phyloP scores from a whole-genome alignment of 2,888 invertebrate genomes.

The Rhagophthalmus giganteus region DNA sequence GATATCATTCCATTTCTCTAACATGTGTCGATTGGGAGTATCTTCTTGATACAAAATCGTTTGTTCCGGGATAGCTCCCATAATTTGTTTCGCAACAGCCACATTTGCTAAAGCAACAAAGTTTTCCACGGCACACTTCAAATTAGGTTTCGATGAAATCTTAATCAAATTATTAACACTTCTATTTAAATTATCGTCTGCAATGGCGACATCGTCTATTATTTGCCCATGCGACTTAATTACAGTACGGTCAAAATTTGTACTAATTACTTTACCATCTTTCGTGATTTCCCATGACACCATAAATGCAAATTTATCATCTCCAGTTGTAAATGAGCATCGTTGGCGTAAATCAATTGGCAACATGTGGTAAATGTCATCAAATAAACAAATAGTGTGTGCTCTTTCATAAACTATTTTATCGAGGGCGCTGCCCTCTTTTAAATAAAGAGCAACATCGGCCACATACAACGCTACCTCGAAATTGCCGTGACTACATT shows the following conservation, averaged over 20 bases:
- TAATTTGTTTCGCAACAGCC: slow-evolving; percentile 79
- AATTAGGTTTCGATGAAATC: no score
- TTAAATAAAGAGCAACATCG: slow-evolving; percentile 84
- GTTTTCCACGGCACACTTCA: no score
- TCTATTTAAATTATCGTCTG: no score
- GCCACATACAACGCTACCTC: slow-evolving; percentile 94
- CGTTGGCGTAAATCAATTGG: slow-evolving; percentile 83
- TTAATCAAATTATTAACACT: no score
- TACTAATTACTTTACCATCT: slow-evolving; percentile 68
- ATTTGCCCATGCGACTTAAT: slow-evolving; percentile 88
- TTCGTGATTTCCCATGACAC: slow-evolving; percentile 86
- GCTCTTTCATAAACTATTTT: slow-evolving; percentile 75
- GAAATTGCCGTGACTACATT: slow-evolving; percentile 71
- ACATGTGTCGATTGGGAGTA: slow-evolving; percentile 70
- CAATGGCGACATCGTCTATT: slow-evolving; percentile 84
- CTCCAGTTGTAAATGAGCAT: slow-evolving; percentile 82
- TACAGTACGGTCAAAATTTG: slow-evolving; percentile 77
- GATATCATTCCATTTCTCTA: slow-evolving; percentile 63
- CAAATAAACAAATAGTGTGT: slow-evolving; percentile 88
- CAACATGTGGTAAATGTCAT: slow-evolving; percentile 91
- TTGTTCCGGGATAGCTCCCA: slow-evolving; percentile 69
- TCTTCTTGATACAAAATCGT: slow-evolving; percentile 85
- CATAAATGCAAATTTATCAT: slow-evolving; percentile 84
- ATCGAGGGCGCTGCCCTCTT: slow-evolving; percentile 75
- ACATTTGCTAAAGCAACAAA: slow-evolving; percentile 95